Conservation (phyloP, 2,797 vertebrate species). For the Sternarchorhynchus goeldii region DNA sequence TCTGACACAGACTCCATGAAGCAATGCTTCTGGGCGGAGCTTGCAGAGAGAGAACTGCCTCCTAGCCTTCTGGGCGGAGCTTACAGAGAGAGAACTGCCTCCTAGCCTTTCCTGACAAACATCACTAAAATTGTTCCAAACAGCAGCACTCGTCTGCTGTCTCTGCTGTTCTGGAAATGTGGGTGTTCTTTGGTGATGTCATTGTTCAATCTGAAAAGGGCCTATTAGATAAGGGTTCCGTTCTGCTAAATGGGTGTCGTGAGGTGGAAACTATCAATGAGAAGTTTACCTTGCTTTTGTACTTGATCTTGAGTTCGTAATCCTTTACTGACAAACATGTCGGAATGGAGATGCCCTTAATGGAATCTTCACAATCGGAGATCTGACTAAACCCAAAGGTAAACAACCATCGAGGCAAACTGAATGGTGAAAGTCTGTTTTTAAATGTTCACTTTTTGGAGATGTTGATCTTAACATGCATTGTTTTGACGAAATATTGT, state of each 20-base stretch:
- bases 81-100: slow-evolving; percentile 34
- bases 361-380: slow-evolving; percentile 73
- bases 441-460: slow-evolving; percentile 63
- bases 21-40: slow-evolving; percentile 25
- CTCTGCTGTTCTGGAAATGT: slow-evolving; percentile 32
- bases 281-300: slow-evolving; percentile 68
- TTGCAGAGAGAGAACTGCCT: neutral
- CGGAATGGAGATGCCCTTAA: slow-evolving; percentile 69
- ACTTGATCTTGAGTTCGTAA: slow-evolving; percentile 73
- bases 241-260: slow-evolving; percentile 56
- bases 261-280: slow-evolving; percentile 67
- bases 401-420: slow-evolving; percentile 65
- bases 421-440: slow-evolving; percentile 65
- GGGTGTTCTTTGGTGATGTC: slow-evolving; percentile 44
- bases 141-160: slow-evolving; percentile 23
- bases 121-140: slow-evolving; percentile 15
- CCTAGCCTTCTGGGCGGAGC: slow-evolving; percentile 28
- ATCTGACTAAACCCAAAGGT: slow-evolving; percentile 71
- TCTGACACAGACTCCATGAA: slow-evolving; percentile 22
- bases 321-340: slow-evolving; percentile 66
- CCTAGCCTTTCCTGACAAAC: slow-evolving; percentile 21
- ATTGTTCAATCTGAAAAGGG: slow-evolving; percentile 32
- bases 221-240: slow-evolving; percentile 4
- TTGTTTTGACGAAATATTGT: slow-evolving; percentile 62
- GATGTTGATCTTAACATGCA: slow-evolving; percentile 56